Evolutionary conservation across 2,888 invertebrate genomes (phyloP), one percentile per base, ranked within the genome.

Genomic region (Ichneumon xanthorius): DNA sequence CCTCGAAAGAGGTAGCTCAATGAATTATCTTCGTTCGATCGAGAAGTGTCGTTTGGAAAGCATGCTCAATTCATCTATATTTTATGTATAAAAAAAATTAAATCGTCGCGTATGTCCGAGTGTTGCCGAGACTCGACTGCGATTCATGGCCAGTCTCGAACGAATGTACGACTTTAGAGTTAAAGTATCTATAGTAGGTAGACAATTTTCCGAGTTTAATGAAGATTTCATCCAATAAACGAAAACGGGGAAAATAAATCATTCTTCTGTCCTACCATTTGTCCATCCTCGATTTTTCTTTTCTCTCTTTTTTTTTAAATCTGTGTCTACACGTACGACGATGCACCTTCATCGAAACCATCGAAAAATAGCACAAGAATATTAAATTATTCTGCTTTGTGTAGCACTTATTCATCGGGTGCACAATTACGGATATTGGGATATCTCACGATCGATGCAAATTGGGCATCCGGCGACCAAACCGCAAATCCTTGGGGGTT

Each of bases 101-200:
- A 73, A 26, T 53, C 58, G 30, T 37, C 70, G 50, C 53, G 67
- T 67, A 67, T 55, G 67, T 53, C 40, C 53, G 67, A 67, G 77
- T 48, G 26, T 61, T 40, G 37, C 9, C 58, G 58, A 37, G 55
- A 45, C 70, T 71, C 48, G 78, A 30, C 61, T 70, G 61, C 78
- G 48, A 79, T 58, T 16, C 61, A 61, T 45, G 61, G 48, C 48
- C 70, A 79, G 61, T 71, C 61, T 70, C 61, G 70, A 79, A 79
- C 78, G 70, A 79, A 79, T 79, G 70, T 79, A 79, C 78, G 70
- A 79, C 48, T 50, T 73, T 61, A 63, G 45, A 33, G 58, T 48
- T 79, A 61, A 79, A 71, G 61, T 71, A 71, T 50, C 48, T 61
- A 78, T 78, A 78, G 58, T 58, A 68, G 58, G 22, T 78, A 55